Base-by-base conservation (phyloP, 2,113 vertebrate genomes). In the Hirundichthys speculiger region DNA sequence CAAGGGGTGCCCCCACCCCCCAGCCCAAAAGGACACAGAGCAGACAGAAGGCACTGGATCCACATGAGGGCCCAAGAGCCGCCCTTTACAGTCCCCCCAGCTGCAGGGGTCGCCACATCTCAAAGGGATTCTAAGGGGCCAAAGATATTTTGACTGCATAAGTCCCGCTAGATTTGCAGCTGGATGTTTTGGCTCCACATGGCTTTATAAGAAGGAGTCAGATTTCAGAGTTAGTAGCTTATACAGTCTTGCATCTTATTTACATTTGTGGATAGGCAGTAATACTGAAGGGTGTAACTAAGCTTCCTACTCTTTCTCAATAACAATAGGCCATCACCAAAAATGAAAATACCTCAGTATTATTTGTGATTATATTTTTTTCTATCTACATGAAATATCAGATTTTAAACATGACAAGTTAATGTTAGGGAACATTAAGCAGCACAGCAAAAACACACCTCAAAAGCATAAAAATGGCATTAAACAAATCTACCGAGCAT, bases 241-340 rank as follows among this genome's bases (percentile, higher is more conserved):
- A 34, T 9, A 34, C 5, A 34, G 30, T 34, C 30, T 34, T 61
- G 64, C 52, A 45, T 52, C 47, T 52, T n/a, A n/a, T n/a, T 30
- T 69, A 48, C 57, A 51, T 60, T 48, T 82, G 27, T 55, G 68
- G 40, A 27, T 30, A 69, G 61, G 45, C 43, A 55, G 64, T 63
- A 43, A 34, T 5, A 10, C 11, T 34, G 30, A 1, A 78, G 54
- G 19, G 55, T 66, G 71, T 54, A 73, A 38, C 12, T 24, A 46
- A 54, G 41, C 72, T 7, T 65, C 47, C 19, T 69, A 57, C 34
- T n/a, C n/a, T 71, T 34, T 30, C 52, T 77, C 65, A 74, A 80
- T 61, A 69, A 57, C 52, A 39, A 66, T 69, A 74, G 67, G 74
- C 74, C 69, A 46, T 57, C 6, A 77, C 58, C 43, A 14, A 66